Conservation (phyloP, 2,113 vertebrate species). For the Nothocercus julius region DNA sequence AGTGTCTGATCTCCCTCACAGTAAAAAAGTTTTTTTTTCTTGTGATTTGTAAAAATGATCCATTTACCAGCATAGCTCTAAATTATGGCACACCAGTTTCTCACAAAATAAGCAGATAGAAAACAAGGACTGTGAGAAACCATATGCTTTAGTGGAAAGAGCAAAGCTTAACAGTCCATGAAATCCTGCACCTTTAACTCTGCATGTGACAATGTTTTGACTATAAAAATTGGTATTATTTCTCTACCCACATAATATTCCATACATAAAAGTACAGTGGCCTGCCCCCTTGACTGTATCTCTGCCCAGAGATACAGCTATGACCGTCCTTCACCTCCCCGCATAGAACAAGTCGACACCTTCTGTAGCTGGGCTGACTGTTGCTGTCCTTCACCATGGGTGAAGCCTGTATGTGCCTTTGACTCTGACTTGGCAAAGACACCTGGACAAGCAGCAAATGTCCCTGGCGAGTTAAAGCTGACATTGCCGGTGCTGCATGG, state of each 20-base stretch:
- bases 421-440: background rate
- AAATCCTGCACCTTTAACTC: background rate
- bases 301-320: background rate
- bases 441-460: background rate
- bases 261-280: background rate
- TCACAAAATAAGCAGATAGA: background rate
- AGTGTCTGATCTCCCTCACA: background rate
- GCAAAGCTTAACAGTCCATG: background rate
- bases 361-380: background rate
- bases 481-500: background rate
- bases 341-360: background rate
- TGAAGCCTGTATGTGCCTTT: background rate
- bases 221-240: background rate
- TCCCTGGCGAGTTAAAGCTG: constrained; percentile 14
- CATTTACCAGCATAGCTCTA: background rate
- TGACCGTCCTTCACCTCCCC: background rate
- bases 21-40: background rate
- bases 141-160: background rate
- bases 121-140: background rate
- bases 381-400: constrained; percentile 27
- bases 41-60: background rate
- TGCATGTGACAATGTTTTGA: background rate
- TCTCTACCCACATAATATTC: background rate
- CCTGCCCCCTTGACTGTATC: background rate
- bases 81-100: background rate